Conservation (phyloP, 2,113 vertebrate genomes). For the Charadrius vociferus region DNA sequence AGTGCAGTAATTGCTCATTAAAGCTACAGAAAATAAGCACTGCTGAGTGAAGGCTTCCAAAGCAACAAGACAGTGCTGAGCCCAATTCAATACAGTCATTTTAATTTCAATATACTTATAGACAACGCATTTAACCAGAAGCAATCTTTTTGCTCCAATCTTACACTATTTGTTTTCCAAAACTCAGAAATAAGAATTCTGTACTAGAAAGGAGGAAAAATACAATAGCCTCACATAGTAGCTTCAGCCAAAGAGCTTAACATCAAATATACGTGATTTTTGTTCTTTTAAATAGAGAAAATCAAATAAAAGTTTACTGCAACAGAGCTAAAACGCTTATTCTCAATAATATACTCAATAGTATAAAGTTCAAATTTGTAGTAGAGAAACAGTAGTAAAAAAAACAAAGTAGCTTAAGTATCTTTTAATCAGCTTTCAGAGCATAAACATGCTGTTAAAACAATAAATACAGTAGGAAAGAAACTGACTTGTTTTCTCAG, state of each 20-base stretch:
- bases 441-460: not conserved
- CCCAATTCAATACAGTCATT: not conserved
- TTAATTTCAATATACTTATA: not conserved
- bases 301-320: not conserved
- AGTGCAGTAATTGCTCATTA: slow-evolving; percentile 24
- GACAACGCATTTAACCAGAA: not conserved
- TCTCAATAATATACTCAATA: not conserved
- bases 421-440: not conserved
- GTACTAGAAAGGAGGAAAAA: not conserved
- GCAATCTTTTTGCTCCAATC: not conserved
- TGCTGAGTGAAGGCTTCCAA: slow-evolving; percentile 12
- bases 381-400: not conserved
- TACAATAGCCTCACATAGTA: not conserved
- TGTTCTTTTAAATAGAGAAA: not conserved
- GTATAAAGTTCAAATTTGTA: not conserved
- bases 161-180: not conserved
- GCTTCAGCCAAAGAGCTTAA: not conserved
- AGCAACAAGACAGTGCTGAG: slow-evolving; percentile 2
- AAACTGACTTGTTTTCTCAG: not conserved
- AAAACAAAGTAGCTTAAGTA: not conserved
- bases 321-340: not conserved
- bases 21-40: slow-evolving; percentile 36
- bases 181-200: not conserved
- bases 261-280: not conserved
- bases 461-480: not conserved